Conservation (phyloP, 2,797 vertebrate genomes). For the Craterocephalus amniculus region DNA sequence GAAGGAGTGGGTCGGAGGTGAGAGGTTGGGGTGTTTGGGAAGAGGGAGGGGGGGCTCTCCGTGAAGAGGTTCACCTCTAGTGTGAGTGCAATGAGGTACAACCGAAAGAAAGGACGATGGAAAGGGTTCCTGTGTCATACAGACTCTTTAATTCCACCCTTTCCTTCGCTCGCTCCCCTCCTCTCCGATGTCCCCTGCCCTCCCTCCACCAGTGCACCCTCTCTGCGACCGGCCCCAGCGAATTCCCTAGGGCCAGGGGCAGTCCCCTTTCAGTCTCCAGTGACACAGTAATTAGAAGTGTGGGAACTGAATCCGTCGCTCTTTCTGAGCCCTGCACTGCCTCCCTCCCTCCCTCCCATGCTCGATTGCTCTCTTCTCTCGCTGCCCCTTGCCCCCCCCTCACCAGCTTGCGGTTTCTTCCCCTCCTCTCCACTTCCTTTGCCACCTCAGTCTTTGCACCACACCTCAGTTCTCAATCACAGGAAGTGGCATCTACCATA, state of each 20-base stretch:
- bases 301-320: slow-evolving; percentile 85
- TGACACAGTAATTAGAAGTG: slow-evolving; percentile 91
- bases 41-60: slow-evolving; percentile 34
- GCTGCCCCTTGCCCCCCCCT: slow-evolving; percentile 36
- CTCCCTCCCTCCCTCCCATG: slow-evolving; percentile 37
- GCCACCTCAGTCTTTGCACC: slow-evolving; percentile 63
- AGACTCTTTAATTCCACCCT: slow-evolving; percentile 69
- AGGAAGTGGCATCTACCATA: slow-evolving; percentile 37
- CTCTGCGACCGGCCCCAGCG: slow-evolving; percentile 74
- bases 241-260: slow-evolving; percentile 83
- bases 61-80: slow-evolving; percentile 71
- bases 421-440: slow-evolving; percentile 65
- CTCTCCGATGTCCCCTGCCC: slow-evolving; percentile 43
- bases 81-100: slow-evolving; percentile 77
- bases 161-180: slow-evolving; percentile 38
- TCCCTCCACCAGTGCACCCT: slow-evolving; percentile 54
- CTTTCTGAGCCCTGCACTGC: slow-evolving; percentile 73
- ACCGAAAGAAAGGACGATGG: slow-evolving; percentile 68
- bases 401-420: slow-evolving; percentile 44
- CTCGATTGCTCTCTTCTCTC: slow-evolving; percentile 46
- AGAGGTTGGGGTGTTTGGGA: slow-evolving; percentile 65
- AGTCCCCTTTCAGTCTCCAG: slow-evolving; percentile 87
- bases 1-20: slow-evolving; percentile 73
- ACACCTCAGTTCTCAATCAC: slow-evolving; percentile 31
- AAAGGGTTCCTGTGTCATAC: slow-evolving; percentile 81